Evolutionary conservation across 2,113 vertebrate species (phyloP), one percentile per base, ranked within the genome.

Genomic region (Scytalopus superciliaris): DNA sequence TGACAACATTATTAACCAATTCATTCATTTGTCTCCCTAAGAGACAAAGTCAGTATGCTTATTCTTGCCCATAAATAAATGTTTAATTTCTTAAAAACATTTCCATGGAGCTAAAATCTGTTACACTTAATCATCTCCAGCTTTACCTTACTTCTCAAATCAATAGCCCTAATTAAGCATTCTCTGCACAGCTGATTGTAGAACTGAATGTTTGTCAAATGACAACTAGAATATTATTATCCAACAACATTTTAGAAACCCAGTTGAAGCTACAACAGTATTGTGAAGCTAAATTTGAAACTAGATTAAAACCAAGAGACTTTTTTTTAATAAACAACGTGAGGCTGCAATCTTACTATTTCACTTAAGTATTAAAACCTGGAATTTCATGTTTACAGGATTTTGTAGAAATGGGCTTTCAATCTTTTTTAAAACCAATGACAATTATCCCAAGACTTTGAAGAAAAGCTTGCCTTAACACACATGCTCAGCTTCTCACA

Each of bases 61-160:
- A 80, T 60, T 85, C 37, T 49, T 77, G 55, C 30, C 85, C 42
- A 33, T 64, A 80, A 49, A 37, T 70, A 85, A 86, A 55, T 23
- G 39, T 63, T 85, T 60, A 25, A 77, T 93, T 72, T 28, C 49
- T 77, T 90, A 45, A 66, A 92, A 91, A 93, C 24, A 59, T 63
- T 68, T 90, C 17, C 39, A 70, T 12, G 35, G 52, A 22, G 33
- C 67, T 85, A 93, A 90, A 97, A 76, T 82, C 89, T 93, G 74
- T 90, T 79, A 95, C 57, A 78, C 47, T 89, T 95, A 85, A 95
- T 95, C 84, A 91, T 92, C 87, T 95, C 92, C 95, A 95, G 90
- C 67, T 97, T 86, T 63, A 94, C 86, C 79, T 95, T 89, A 79
- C 83, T 91, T 96, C 47, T 95, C 79, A 94, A 92, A 93, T 87